Evolutionary conservation across 1,140 invertebrate species (phyloP), one percentile per base, ranked within the genome.

Genomic region (Eumaeus atala): DNA sequence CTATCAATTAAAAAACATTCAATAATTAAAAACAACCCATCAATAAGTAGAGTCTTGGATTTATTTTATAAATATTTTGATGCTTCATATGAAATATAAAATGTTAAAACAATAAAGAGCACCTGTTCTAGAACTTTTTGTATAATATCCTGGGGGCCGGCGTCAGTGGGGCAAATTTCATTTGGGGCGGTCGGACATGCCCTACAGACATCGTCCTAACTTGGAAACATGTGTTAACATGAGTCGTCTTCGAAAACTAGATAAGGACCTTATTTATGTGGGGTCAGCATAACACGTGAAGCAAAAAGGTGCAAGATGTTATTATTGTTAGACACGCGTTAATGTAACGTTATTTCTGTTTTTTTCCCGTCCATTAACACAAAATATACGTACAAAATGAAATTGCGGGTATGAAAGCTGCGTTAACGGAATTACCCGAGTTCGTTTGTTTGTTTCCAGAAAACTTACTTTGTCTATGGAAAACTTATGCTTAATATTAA

Each of bases 221-320:
- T 73, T 57, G 55, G 63, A 64, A 77, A 81, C 83, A 86, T 70
- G 79, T 84, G 83, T 84, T 84, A 78, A 76, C 79, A 77, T 62
- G 72, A 71, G 51, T 75, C 70, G 62, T 81, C 76, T 84, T 82
- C 82, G 79, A 83, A 84, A 86, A 84, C 81, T 83, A 72, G 66
- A 81, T 85, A 81, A 84, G 66, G 65, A 72, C 69, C 81, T 82
- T 84, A 84, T 86, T 86, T 84, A 76, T 84, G 82, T 84, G 79
- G 74, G 77, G 68, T 76, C 70, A 82, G 72, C 79, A 81, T n/a
- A n/a, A n/a, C 82, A 72, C 53, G 69, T 76, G 73, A 79, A 74
- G 67, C 72, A 74, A 74, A 28, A 79, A 77, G 77, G 72, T 74
- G 73, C 73, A 80, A 82, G 75, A 79, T 84, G 67, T 74, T 75